Conservation (phyloP, 2,113 vertebrate genomes). For the Anolis sagrei region DNA sequence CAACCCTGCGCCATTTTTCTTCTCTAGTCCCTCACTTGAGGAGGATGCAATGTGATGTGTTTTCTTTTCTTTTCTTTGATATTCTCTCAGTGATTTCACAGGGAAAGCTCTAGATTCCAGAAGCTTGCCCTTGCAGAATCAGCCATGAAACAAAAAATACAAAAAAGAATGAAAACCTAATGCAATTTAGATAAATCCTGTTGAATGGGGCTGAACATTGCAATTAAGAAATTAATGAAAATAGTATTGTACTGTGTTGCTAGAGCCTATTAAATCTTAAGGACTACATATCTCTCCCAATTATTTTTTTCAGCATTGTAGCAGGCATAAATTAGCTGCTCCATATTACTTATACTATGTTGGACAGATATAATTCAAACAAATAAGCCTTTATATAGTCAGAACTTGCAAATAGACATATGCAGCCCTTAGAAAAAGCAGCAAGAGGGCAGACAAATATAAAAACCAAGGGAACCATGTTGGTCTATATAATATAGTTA, state of each 20-base stretch:
- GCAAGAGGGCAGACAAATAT: too few relatives aligned
- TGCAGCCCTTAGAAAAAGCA: not conserved
- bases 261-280: conserved; percentile 32
- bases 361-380: not conserved
- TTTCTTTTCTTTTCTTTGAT: not conserved
- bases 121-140: not conserved
- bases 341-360: not conserved
- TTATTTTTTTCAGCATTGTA: not conserved
- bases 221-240: conserved; percentile 9
- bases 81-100: conserved; percentile 31
- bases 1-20: not conserved
- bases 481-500: too few relatives aligned
- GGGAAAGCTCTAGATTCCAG: conserved; percentile 18
- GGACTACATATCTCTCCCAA: not conserved
- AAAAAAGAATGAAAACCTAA: not conserved
- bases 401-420: not conserved
- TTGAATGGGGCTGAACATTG: conserved; percentile 15
- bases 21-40: not conserved
- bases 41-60: not conserved
- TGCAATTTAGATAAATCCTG: not conserved
- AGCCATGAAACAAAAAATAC: not conserved
- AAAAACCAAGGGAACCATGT: too few relatives aligned
- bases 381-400: not conserved
- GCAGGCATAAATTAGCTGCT: not conserved
- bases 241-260: not conserved